phyloP scores from a whole-genome alignment of 2,113 vertebrate genomes.

The Chloropsis cyanopogon region DNA sequence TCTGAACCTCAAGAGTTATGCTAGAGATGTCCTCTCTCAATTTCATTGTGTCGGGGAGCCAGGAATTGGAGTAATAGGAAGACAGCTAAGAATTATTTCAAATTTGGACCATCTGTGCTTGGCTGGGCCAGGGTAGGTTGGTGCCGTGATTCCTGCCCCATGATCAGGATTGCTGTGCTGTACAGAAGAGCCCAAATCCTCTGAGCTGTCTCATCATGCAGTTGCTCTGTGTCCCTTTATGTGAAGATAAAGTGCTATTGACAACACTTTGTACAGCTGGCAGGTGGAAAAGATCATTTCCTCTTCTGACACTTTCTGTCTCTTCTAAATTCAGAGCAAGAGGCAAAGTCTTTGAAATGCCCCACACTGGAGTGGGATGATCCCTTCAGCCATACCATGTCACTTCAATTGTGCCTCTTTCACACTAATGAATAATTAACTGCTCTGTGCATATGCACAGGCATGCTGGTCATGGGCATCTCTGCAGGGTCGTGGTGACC shows the following conservation, averaged over 20 bases:
- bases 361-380: rapidly evolving
- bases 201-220: not conserved
- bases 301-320: not conserved
- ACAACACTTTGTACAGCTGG: not conserved
- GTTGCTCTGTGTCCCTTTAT: not conserved
- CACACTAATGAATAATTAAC: constrained; percentile 50
- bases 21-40: not conserved
- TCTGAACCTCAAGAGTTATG: not conserved
- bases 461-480: not conserved
- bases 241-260: not conserved
- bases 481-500: constrained; percentile 47
- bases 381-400: not conserved
- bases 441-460: not conserved
- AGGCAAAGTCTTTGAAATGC: not conserved
- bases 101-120: not conserved
- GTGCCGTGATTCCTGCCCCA: not conserved
- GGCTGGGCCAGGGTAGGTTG: not conserved
- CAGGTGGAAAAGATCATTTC: not conserved
- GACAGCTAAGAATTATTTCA: not conserved
- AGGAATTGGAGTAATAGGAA: not conserved
- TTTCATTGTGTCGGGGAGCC: not conserved
- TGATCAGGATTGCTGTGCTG: not conserved
- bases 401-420: not conserved
- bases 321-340: not conserved
- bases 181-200: not conserved